These are phyloP conservation scores for Andrena dorsata DNA, from an alignment of 2,888 invertebrate genomes.

Conservation along the genomic window DNA sequence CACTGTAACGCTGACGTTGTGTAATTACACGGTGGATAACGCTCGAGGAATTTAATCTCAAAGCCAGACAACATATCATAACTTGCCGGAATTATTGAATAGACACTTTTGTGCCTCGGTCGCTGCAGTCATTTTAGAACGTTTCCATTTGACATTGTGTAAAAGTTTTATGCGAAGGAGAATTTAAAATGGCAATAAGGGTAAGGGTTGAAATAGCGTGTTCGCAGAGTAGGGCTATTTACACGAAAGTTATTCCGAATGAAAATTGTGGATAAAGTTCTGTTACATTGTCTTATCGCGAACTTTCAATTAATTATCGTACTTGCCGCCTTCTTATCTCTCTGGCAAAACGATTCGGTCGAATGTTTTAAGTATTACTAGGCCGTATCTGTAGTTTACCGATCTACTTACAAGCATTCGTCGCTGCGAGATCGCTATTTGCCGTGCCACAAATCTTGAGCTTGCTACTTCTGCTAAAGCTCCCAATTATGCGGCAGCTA, in stretches of 20 bases:
- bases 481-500: slow-evolving; percentile 1
- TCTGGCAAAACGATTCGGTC: background rate
- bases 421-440: slow-evolving; percentile 1
- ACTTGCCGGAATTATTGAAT: slow-evolving; percentile 12
- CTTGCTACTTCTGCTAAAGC: background rate
- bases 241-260: slow-evolving; percentile 17
- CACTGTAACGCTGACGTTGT: background rate
- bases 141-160: background rate
- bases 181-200: background rate
- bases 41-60: slow-evolving; percentile 22
- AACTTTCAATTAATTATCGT: slow-evolving; percentile 53
- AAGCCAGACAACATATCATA: slow-evolving; percentile 1
- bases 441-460: slow-evolving; percentile 1
- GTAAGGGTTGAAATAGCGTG: background rate
- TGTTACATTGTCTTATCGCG: slow-evolving; percentile 27
- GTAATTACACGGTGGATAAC: background rate
- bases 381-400: slow-evolving; percentile 7
- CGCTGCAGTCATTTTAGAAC: background rate
- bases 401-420: slow-evolving; percentile 30
- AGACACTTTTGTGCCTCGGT: background rate
- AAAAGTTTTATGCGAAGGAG: background rate
- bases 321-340: slow-evolving; percentile 29
- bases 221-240: background rate
- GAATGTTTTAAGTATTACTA: slow-evolving; percentile 2
- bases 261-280: slow-evolving; percentile 30